Evolutionary conservation across 2,888 invertebrate species (phyloP).

Genomic region (Yponomeuta cagnagella): DNA sequence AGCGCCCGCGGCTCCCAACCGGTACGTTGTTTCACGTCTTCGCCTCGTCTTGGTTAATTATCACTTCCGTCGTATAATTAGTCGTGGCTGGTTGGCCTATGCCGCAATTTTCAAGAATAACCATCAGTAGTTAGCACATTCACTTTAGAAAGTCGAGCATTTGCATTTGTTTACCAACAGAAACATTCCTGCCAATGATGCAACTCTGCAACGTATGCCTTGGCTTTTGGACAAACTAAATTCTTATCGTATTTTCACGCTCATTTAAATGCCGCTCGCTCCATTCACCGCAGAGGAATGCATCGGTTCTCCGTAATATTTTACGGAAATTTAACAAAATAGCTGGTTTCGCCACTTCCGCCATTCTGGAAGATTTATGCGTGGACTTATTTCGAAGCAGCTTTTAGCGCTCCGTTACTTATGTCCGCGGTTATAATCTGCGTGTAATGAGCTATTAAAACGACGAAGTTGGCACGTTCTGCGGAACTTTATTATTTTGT

Average conservation of each 20-base stretch:
- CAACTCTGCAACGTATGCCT: not conserved
- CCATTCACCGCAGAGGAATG: not conserved
- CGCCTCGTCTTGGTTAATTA: conserved; percentile 56
- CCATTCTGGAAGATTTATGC: conserved; percentile 12
- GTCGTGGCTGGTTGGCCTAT: conserved; percentile 22
- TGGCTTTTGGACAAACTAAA: not conserved
- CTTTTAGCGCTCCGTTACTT: conserved; percentile 5
- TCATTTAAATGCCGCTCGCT: not conserved
- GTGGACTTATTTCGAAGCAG: conserved; percentile 1
- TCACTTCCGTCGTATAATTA: conserved; percentile 36
- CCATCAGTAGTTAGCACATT: not conserved
- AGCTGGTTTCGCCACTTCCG: not conserved
- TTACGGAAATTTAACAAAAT: conserved; percentile 5
- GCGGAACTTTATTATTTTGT: conserved; percentile 38
- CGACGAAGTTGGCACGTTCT: conserved; percentile 47
- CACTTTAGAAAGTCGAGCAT: conserved; percentile 1
- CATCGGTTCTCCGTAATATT: not conserved
- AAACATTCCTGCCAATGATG: conserved; percentile 4
- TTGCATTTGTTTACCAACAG: conserved; percentile 10
- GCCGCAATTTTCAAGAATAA: conserved; percentile 22
- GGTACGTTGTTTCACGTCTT: conserved; percentile 37
- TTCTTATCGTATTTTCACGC: not conserved
- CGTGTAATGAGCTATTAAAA: conserved; percentile 55
- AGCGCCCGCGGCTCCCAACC: conserved; percentile 34
- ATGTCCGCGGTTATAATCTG: conserved; percentile 30